A percentile compares a stretch with the other conserved stretches of the same genome.
phyloP scores from a whole-genome alignment of 2,797 vertebrate species.

The Lepidocolaptes lacrymiger region DNA sequence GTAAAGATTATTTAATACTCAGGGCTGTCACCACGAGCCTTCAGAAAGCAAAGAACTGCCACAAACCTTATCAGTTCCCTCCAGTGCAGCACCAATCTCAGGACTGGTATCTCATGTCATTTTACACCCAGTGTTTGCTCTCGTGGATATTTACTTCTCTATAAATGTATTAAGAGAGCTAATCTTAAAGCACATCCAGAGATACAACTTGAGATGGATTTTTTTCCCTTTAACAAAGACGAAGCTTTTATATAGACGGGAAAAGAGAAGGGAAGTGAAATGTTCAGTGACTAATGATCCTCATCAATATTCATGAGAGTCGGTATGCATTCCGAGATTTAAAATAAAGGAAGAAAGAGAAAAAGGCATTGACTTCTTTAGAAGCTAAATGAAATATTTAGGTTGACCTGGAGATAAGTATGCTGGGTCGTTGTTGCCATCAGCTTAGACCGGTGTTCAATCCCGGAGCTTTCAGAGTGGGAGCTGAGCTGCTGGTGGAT shows the following conservation, averaged over 20 bases:
- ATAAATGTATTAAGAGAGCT: slow-evolving; percentile 7
- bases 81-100: rapidly evolving
- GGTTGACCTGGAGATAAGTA: slow-evolving; percentile 39
- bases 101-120: neutral
- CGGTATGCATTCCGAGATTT: slow-evolving; percentile 2
- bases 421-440: neutral
- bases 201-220: neutral
- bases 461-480: neutral
- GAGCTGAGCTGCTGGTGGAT: rapidly evolving
- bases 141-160: neutral
- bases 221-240: slow-evolving; percentile 11
- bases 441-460: neutral
- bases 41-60: neutral
- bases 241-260: slow-evolving; percentile 47
- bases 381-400: slow-evolving; percentile 70
- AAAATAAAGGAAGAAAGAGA: slow-evolving; percentile 39
- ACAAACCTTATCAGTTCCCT: neutral
- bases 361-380: slow-evolving; percentile 46
- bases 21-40: neutral
- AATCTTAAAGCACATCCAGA: slow-evolving; percentile 7
- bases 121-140: neutral
- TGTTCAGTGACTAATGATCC: slow-evolving; percentile 65
- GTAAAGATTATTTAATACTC: neutral
- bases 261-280: slow-evolving; percentile 50
- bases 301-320: slow-evolving; percentile 71